Percentiles rank a stretch among this genome's conserved stretches.
phyloP scores from a whole-genome alignment of 1,140 invertebrate species.

The Anastrepha ludens region DNA sequence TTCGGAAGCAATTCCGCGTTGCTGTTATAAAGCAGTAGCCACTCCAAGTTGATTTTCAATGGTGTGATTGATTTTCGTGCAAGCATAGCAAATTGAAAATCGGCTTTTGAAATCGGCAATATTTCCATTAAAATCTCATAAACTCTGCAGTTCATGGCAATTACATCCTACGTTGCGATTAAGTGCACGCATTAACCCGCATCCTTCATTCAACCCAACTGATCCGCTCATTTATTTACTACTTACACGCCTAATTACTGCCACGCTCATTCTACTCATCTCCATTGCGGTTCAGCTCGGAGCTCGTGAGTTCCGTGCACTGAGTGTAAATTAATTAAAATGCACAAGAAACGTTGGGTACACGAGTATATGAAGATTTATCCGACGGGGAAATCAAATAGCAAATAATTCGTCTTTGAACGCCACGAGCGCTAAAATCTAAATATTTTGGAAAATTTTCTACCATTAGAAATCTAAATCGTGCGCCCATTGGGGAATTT shows the following conservation, averaged over 20 bases:
- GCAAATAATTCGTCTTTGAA: not conserved
- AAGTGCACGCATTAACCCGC: not conserved
- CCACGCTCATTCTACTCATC: not conserved
- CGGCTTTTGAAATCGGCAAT: not conserved
- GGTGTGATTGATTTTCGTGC: no score
- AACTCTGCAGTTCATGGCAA: not conserved
- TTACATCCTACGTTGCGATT: not conserved
- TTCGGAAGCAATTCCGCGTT: no score
- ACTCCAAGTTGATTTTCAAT: no score
- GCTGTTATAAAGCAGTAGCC: no score
- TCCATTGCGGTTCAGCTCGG: not conserved
- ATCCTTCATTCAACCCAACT: no score
- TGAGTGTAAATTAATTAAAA: constrained; percentile 34
- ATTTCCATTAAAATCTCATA: not conserved
- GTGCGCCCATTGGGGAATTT: constrained; percentile 7
- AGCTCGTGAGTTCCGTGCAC: not conserved
- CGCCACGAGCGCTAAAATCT: not conserved
- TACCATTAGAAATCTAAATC: not conserved
- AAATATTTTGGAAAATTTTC: constrained; percentile 5
- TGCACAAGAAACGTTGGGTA: not conserved
- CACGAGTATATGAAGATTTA: not conserved
- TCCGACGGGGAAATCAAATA: not conserved
- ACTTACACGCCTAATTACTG: constrained; percentile 1
- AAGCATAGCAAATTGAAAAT: no score
- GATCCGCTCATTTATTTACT: not conserved